Conservation (phyloP, 2,888 invertebrate species). For the Lumbricus terrestris region DNA sequence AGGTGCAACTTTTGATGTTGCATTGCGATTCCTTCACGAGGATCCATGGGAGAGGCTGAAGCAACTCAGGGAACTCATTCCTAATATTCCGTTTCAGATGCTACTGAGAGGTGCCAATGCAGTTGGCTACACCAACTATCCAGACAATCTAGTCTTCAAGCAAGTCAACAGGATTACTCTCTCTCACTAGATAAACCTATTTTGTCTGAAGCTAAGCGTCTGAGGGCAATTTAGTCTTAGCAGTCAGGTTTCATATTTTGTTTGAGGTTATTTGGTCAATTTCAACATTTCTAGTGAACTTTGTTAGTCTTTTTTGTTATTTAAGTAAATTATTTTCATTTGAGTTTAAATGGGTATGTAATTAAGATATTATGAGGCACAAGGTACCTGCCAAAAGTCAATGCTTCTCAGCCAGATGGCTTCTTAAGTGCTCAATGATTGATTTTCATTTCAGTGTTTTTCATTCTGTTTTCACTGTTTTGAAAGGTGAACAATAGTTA, state of each 20-base stretch:
- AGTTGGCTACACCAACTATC: constrained; percentile 98
- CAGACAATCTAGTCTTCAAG: constrained; percentile 95
- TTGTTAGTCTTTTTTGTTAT: too few relatives aligned
- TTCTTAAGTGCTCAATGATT: background rate
- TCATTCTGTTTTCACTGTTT: background rate
- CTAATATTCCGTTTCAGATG: constrained; percentile 98
- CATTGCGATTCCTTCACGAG: constrained; percentile 92
- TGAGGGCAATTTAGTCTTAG: background rate
- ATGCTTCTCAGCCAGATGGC: background rate
- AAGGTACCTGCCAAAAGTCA: too few relatives aligned
- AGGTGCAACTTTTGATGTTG: constrained; percentile 95
- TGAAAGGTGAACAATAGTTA: background rate
- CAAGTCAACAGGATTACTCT: constrained; percentile 48
- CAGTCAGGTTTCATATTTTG: background rate
- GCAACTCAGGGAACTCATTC: constrained; percentile 77
- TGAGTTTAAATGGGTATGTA: too few relatives aligned
- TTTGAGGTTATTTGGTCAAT: background rate
- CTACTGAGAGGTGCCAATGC: constrained; percentile 94
- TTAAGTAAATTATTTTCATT: too few relatives aligned
- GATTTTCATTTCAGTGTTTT: background rate
- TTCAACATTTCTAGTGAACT: background rate
- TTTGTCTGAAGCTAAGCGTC: background rate
- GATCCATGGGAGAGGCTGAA: constrained; percentile 97
- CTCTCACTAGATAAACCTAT: background rate
- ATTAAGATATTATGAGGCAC: too few relatives aligned